These are phyloP conservation scores for Pelmatolapia mariae DNA, from an alignment of 2,113 vertebrate genomes.

Conservation along the genomic window DNA sequence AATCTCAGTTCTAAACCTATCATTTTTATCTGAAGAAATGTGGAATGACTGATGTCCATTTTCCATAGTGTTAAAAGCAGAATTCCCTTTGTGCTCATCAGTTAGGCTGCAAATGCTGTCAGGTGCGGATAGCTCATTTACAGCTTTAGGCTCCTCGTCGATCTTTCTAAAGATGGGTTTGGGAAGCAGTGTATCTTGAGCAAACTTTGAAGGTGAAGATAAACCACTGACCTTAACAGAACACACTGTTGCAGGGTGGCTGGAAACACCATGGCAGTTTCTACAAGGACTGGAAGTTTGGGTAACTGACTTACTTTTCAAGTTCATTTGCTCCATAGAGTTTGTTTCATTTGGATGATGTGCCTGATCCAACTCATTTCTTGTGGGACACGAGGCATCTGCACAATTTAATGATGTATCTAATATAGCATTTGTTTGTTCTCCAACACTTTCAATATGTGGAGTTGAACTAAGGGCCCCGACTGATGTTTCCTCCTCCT, in stretches of 20 bases:
- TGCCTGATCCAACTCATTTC: neutral
- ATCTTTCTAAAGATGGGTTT: neutral
- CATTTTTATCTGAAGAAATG: neutral
- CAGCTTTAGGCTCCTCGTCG: neutral
- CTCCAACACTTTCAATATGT: neutral
- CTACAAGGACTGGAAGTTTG: neutral
- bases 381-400: neutral
- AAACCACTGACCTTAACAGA: neutral
- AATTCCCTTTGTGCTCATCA: neutral
- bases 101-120: neutral
- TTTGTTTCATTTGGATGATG: neutral
- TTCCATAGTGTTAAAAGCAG: neutral
- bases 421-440: neutral
- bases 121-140: neutral
- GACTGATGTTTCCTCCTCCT: constrained; percentile 61
- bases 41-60: neutral
- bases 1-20: neutral
- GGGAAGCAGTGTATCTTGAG: neutral
- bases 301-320: neutral
- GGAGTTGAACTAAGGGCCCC: constrained; percentile 3
- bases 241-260: neutral
- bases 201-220: neutral
- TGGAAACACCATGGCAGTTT: neutral
- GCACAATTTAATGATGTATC: neutral
- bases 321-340: neutral